Evolutionary conservation across 2,888 invertebrate species (phyloP), one percentile per base, ranked within the genome.

Genomic region (Conus canariensis): DNA sequence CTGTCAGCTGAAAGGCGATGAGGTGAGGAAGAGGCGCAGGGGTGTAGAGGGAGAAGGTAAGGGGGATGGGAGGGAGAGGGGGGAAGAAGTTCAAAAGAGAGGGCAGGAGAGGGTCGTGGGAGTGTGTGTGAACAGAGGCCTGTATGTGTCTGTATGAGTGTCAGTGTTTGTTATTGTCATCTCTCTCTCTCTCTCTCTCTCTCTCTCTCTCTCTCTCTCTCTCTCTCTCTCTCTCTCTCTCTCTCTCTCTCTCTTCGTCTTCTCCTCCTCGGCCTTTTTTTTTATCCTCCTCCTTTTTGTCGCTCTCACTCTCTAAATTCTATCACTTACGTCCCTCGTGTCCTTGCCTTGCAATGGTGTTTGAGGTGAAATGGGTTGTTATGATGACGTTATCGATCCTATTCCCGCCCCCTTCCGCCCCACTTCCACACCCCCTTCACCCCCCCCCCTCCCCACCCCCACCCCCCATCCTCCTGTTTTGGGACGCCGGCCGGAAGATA

Each of bases 131-230:
- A 1, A 74, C 8, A 19, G 74, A 9, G 14, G 19, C 22, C 74
- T 74, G 19, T 74, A 16, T 74, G 19, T 74, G 19, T 74, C 74
- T 74, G 19, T 74, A 16, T 4, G 45, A 4, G 45, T 82, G 14
- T 30, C 82, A 16, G 14, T 82, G 30, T 82, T 30, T 30, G 30
- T 30, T 30, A 1, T 45, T 4, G 45, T 45, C 45, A 1, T 45
- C 45, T 45, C 45, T 82, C 83, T 83, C 83, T 83, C 83, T 83
- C 83, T 56, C 83, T 83, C 56, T 83, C 56, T 30, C 30, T 30
- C 22, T 8, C 25, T 25, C 25, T 10, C 25, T 10, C 9, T 25
- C 74, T 22, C 22, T 77, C 22, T 77, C 22, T 77, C 22, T 74
- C 19, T 74, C 16, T 74, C 19, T 74, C 19, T 74, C 19, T 74